A percentile compares a stretch with the other conserved stretches of the same genome.
Conservation (phyloP, 2,797 vertebrate species). For the Merluccius polli region DNA sequence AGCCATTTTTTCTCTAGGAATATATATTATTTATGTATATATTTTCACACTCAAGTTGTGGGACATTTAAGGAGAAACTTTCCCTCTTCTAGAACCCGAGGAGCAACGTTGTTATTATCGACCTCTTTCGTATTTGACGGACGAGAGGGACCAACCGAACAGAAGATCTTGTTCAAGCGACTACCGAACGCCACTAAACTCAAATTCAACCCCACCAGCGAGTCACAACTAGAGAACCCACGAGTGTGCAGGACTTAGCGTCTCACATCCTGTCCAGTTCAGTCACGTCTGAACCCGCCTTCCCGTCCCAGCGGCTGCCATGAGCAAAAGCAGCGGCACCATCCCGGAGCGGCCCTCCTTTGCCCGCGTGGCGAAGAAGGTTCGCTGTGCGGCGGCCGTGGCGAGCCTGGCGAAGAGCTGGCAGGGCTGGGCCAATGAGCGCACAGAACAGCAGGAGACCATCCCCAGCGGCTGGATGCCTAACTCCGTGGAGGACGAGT, state of each 20-base stretch:
- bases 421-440: constrained; percentile 74
- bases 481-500: constrained; percentile 50
- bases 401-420: constrained; percentile 71
- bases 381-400: constrained; percentile 70
- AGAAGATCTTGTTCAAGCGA: not conserved
- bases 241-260: not conserved
- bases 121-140: not conserved
- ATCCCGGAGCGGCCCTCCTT: constrained; percentile 53
- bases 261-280: not conserved
- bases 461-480: constrained; percentile 73
- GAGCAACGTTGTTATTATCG: not conserved
- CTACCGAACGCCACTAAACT: not conserved
- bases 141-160: not conserved
- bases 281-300: not conserved
- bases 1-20: not conserved
- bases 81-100: not conserved
- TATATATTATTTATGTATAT: not conserved
- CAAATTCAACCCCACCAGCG: not conserved
- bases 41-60: not conserved
- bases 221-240: not conserved
- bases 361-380: constrained; percentile 62
- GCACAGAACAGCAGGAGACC: constrained; percentile 59
- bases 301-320: constrained; percentile 19
- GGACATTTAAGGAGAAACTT: not conserved
- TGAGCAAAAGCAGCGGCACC: constrained; percentile 49